Conservation (phyloP, 2,113 vertebrate genomes). For the Callocephalon fimbriatum region DNA sequence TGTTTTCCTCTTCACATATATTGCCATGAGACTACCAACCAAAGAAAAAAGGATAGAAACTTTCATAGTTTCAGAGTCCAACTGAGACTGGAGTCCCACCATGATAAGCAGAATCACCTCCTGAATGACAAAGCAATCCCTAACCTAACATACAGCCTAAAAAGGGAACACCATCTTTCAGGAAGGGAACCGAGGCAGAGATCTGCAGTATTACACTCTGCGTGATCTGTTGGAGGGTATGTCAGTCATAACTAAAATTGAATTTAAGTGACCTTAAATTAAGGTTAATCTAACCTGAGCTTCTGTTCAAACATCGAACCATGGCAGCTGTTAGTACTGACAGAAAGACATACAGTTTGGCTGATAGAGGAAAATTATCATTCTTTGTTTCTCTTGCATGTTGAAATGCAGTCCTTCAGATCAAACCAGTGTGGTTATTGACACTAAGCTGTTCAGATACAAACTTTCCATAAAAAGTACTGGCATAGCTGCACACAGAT, state of each 20-base stretch:
- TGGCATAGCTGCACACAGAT: neutral
- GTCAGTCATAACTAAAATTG: neutral
- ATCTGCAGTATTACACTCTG: neutral
- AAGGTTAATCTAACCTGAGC: neutral
- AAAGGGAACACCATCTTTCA: rapidly evolving
- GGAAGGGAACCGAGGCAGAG: neutral
- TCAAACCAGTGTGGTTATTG: neutral
- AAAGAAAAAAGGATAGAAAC: neutral
- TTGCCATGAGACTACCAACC: neutral
- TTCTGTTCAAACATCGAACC: neutral
- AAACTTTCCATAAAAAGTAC: neutral
- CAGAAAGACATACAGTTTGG: neutral
- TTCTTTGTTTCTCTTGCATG: neutral
- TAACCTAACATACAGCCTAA: neutral
- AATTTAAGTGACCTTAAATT: neutral
- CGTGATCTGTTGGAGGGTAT: neutral
- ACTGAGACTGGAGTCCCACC: neutral
- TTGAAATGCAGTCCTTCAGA: neutral
- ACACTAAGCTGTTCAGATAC: neutral
- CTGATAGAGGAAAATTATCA: neutral
- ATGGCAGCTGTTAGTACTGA: neutral
- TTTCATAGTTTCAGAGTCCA: neutral
- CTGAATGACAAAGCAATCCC: neutral
- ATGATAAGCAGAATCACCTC: neutral
- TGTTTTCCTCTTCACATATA: neutral